Percentiles rank a stretch among this genome's conserved stretches.
Conservation (phyloP, 2,888 invertebrate species). For the Nomada fucata region DNA sequence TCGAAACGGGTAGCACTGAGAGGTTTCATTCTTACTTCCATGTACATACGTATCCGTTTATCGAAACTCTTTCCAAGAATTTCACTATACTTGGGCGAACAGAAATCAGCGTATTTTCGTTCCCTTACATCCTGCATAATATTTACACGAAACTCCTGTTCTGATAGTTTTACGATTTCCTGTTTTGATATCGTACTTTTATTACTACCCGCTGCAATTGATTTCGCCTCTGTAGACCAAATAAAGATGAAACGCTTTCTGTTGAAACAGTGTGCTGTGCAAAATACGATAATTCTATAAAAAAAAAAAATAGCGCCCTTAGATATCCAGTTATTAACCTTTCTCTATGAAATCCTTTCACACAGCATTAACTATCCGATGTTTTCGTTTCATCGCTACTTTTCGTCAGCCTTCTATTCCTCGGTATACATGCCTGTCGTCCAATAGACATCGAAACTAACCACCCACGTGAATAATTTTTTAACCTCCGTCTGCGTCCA, state of each 20-base stretch:
- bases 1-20: no score
- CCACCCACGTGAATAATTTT: neutral
- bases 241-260: neutral
- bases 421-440: neutral
- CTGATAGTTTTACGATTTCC: constrained; percentile 5
- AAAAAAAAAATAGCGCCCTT: no score
- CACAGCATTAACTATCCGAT: neutral
- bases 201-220: neutral
- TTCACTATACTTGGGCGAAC: neutral
- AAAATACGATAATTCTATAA: no score
- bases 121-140: neutral
- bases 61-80: neutral
- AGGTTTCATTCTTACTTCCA: no score
- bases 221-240: neutral
- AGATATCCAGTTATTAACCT: no score
- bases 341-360: neutral
- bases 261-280: no score
- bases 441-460: neutral
- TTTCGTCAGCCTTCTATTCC: neutral
- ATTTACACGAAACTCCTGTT: neutral
- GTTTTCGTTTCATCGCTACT: neutral
- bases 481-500: neutral
- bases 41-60: neutral
- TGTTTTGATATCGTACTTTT: constrained; percentile 4
- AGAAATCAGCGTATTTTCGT: neutral